Percentiles rank a stretch among this genome's conserved stretches.
These are phyloP conservation scores for Brachionus plicatilis DNA, from an alignment of 1,140 invertebrate species.

Conservation along the genomic window DNA sequence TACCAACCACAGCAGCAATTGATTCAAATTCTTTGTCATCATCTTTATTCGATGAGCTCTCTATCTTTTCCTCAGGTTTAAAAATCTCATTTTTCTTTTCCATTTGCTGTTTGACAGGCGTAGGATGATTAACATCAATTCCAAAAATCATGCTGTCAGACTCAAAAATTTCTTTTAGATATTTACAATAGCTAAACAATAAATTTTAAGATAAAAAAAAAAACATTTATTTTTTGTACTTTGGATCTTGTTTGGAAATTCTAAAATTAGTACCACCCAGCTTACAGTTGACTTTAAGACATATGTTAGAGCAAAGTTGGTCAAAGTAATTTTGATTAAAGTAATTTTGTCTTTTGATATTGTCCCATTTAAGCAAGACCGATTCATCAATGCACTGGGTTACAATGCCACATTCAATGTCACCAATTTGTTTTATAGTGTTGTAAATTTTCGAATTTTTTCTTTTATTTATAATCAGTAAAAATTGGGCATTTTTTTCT, in stretches of 20 bases:
- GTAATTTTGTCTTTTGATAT: background rate
- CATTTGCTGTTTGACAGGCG: background rate
- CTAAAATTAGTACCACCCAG: background rate
- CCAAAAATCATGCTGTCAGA: background rate
- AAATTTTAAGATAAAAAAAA: background rate
- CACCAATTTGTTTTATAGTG: background rate
- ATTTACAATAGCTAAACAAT: background rate
- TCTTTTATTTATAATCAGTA: background rate
- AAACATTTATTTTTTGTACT: constrained; percentile 15
- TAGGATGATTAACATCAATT: background rate
- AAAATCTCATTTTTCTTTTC: background rate
- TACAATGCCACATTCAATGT: background rate
- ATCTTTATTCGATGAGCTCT: background rate
- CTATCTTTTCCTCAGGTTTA: background rate
- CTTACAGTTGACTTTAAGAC: constrained; percentile 1
- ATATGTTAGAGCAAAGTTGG: background rate
- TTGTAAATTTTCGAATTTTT: background rate
- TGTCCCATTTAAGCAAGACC: background rate
- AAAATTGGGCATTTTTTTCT: background rate
- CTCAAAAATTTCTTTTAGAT: background rate
- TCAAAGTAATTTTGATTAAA: background rate
- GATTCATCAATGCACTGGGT: background rate
- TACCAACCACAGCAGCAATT: constrained; percentile 33
- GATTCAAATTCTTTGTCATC: background rate
- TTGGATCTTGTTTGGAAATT: background rate